These are phyloP conservation scores for Petrocephalus zakoni DNA, from an alignment of 2,113 vertebrate species.

Conservation along the genomic window DNA sequence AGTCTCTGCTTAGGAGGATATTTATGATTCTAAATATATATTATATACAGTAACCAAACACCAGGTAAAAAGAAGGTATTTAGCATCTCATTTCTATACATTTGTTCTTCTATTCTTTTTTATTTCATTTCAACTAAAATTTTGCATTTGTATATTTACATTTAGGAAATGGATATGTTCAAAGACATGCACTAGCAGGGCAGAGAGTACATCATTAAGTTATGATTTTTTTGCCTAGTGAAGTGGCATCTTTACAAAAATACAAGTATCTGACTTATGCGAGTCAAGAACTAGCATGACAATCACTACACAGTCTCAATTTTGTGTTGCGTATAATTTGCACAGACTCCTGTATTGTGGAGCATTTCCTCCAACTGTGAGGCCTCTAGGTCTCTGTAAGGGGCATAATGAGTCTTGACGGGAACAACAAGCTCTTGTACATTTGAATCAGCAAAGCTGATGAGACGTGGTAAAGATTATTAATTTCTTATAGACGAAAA, in stretches of 20 bases:
- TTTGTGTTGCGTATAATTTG: not conserved
- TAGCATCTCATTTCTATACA: not conserved
- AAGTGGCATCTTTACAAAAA: not conserved
- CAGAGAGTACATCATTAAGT: not conserved
- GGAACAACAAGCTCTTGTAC: not conserved
- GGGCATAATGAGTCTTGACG: not conserved
- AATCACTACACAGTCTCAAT: not conserved
- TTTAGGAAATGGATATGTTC: not conserved
- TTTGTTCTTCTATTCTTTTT: not conserved
- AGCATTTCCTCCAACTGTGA: not conserved
- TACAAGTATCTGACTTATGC: not conserved
- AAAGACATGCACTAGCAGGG: not conserved
- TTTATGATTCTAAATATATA: too few species aligned
- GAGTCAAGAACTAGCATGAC: not conserved
- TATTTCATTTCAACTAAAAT: not conserved
- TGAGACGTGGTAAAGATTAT: not conserved
- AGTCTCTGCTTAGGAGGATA: too few species aligned
- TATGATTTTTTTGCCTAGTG: not conserved
- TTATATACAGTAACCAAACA: too few species aligned
- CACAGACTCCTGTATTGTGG: not conserved
- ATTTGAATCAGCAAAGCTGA: not conserved
- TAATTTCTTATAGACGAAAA: not conserved
- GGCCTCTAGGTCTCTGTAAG: not conserved
- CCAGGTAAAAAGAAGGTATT: not conserved
- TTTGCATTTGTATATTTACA: not conserved